Evolutionary conservation across 2,113 vertebrate species (phyloP).

Genomic region (Amphiprion ocellaris): DNA sequence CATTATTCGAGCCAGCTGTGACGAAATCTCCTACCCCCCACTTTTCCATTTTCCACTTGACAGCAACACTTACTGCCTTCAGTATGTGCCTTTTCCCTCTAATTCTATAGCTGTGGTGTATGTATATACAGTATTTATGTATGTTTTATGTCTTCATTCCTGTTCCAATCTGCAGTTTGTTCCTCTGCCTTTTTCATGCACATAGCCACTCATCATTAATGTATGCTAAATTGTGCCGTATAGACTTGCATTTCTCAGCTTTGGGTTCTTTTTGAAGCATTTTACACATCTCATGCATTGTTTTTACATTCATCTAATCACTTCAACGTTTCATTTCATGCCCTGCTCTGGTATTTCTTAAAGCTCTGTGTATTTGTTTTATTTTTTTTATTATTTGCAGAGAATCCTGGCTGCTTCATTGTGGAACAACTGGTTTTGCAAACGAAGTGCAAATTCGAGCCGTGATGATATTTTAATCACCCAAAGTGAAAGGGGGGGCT

Average conservation of each 20-base stretch:
- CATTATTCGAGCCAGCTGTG: constrained; percentile 44
- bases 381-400: constrained; percentile 2
- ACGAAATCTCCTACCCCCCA: constrained; percentile 54
- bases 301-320: constrained; percentile 55
- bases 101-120: constrained; percentile 27
- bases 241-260: constrained; percentile 37
- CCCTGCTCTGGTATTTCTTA: constrained; percentile 40
- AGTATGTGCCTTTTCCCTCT: constrained; percentile 22
- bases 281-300: constrained; percentile 38
- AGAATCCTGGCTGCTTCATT: constrained; percentile 27
- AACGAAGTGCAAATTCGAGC: constrained; percentile 65
- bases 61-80: constrained; percentile 50
- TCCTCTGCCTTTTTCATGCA: constrained; percentile 39
- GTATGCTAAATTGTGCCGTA: constrained; percentile 20
- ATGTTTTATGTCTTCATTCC: not conserved
- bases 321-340: constrained; percentile 42
- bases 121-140: not conserved
- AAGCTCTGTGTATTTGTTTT: constrained; percentile 23
- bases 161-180: constrained; percentile 42
- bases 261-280: constrained; percentile 38
- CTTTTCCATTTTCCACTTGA: constrained; percentile 71
- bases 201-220: constrained; percentile 55
- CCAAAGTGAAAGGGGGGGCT: constrained; percentile 31
- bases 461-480: constrained; percentile 73
- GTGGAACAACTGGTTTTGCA: constrained; percentile 43